These are phyloP conservation scores for Bubo scandiacus DNA, from an alignment of 2,113 vertebrate genomes.

Conservation along the genomic window DNA sequence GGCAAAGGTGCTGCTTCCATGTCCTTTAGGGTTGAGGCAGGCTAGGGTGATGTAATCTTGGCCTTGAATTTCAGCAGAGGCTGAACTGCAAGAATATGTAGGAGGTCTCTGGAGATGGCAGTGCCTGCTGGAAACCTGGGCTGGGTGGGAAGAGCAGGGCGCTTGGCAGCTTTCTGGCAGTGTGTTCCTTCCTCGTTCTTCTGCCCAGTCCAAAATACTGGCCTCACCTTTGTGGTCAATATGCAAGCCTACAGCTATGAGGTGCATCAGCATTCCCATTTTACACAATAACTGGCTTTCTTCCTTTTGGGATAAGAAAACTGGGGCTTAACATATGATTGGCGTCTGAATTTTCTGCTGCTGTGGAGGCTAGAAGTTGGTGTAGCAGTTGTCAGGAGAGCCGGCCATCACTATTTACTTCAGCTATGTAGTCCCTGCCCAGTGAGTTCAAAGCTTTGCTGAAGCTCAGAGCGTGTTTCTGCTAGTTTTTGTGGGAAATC, in stretches of 20 bases:
- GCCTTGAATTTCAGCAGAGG: not conserved
- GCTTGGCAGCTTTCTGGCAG: not conserved
- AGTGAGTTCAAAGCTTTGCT: not conserved
- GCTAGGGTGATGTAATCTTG: not conserved
- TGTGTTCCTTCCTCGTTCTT: not conserved
- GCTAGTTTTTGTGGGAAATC: not conserved
- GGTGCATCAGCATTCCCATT: not conserved
- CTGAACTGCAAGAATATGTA: not conserved
- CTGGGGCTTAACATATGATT: not conserved
- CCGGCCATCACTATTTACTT: not conserved
- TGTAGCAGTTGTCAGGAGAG: not conserved
- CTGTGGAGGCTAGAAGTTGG: not conserved
- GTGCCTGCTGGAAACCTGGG: not conserved
- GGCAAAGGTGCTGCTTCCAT: not conserved
- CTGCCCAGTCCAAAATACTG: not conserved
- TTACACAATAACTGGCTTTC: not conserved
- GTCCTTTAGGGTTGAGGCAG: not conserved
- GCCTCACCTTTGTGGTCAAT: not conserved
- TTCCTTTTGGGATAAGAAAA: not conserved
- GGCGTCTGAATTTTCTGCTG: not conserved
- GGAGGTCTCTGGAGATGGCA: not conserved
- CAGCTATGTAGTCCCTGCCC: not conserved
- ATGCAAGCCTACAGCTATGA: not conserved
- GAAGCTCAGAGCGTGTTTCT: not conserved
- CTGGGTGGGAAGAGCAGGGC: not conserved